phyloP scores from a whole-genome alignment of 2,113 vertebrate genomes.

The Scortum barcoo region DNA sequence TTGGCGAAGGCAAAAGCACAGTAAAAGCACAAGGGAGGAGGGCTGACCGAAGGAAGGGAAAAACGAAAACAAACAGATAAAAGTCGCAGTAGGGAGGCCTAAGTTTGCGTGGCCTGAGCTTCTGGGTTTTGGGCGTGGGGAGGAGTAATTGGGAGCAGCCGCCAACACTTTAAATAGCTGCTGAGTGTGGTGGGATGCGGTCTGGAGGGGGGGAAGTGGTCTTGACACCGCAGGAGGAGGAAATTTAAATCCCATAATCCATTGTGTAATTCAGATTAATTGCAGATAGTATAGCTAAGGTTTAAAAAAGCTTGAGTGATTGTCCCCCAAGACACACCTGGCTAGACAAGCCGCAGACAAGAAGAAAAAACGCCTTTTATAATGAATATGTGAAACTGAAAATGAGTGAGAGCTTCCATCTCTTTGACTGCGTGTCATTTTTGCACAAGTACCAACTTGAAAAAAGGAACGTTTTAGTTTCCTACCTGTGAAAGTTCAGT shows the following conservation, averaged over 20 bases:
- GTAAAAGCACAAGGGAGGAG: slow-evolving; percentile 30
- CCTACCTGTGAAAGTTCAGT: slow-evolving; percentile 54
- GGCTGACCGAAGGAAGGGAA: slow-evolving; percentile 43
- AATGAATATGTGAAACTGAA: not conserved
- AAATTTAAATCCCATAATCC: slow-evolving; percentile 34
- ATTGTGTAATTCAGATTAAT: slow-evolving; percentile 54
- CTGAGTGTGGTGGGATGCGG: slow-evolving; percentile 68
- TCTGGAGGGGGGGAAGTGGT: slow-evolving; percentile 52
- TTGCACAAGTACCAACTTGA: not conserved
- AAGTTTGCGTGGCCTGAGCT: slow-evolving; percentile 39
- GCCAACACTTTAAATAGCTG: slow-evolving; percentile 75
- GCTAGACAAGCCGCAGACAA: not conserved
- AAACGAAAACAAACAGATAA: slow-evolving; percentile 77
- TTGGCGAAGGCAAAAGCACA: slow-evolving; percentile 33
- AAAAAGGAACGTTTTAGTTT: not conserved
- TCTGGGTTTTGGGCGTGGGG: slow-evolving; percentile 60
- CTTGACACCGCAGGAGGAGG: slow-evolving; percentile 61
- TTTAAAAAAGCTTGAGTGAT: slow-evolving; percentile 5
- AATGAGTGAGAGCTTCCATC: not conserved
- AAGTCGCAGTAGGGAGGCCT: slow-evolving; percentile 60
- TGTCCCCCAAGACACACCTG: not conserved
- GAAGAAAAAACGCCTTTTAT: not conserved
- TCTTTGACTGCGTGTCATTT: not conserved
- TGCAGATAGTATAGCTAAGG: slow-evolving; percentile 38
- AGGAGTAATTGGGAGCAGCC: slow-evolving; percentile 71